phyloP scores from a whole-genome alignment of 2,888 invertebrate species.

The Dryococelus australis region DNA sequence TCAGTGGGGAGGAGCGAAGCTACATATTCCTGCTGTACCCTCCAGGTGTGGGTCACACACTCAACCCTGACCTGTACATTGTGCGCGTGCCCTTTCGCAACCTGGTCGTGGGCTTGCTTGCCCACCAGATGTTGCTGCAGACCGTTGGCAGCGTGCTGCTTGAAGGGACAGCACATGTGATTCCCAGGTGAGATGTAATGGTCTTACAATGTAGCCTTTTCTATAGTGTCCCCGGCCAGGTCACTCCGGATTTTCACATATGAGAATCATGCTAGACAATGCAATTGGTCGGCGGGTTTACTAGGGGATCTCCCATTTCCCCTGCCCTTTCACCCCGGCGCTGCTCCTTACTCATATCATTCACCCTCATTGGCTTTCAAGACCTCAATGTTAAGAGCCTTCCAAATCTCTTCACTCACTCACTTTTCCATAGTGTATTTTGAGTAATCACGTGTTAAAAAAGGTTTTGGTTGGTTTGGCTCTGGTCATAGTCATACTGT shows the following conservation, averaged over 20 bases:
- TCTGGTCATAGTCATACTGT: too few relatives aligned
- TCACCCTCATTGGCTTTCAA: too few relatives aligned
- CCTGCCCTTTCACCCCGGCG: too few relatives aligned
- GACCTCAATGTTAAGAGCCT: too few relatives aligned
- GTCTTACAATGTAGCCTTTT: conserved; percentile 57
- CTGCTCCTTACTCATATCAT: too few relatives aligned
- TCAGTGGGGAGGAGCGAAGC: conserved; percentile 75
- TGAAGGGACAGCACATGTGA: conserved; percentile 72
- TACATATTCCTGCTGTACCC: conserved; percentile 89
- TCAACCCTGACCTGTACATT: conserved; percentile 72
- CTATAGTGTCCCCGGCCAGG: conserved; percentile 56
- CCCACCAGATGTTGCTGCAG: conserved; percentile 89
- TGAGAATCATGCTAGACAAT: too few relatives aligned
- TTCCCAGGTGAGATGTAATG: conserved; percentile 64
- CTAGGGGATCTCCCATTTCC: too few relatives aligned
- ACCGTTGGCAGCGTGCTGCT: conserved; percentile 87
- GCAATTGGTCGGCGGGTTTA: too few relatives aligned
- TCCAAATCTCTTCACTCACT: too few relatives aligned
- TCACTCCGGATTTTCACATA: too few relatives aligned
- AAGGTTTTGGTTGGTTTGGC: too few relatives aligned
- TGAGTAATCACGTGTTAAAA: too few relatives aligned
- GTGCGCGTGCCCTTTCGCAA: conserved; percentile 87
- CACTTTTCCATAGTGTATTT: conserved; percentile 53
- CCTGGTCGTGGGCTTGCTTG: conserved; percentile 85
- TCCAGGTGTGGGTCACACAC: conserved; percentile 70